A percentile compares a stretch with the other conserved stretches of the same genome.
Evolutionary conservation across 2,888 invertebrate species (phyloP).

Genomic region (Fabriciana adippe): DNA sequence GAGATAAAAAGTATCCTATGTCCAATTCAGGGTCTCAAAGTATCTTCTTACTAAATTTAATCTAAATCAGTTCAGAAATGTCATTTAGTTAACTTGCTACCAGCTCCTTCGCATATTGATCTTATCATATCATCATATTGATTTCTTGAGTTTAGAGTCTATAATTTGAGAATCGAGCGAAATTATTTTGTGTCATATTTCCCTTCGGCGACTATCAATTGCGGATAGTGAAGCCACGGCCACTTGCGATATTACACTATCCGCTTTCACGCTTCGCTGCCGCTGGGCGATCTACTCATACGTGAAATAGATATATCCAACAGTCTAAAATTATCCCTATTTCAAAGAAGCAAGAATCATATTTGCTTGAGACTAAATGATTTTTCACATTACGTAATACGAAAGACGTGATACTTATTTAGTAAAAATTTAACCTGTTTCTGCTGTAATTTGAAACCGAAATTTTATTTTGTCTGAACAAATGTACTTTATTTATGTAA

Average conservation of each 20-base stretch:
- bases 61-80: too few relatives aligned
- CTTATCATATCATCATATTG: too few relatives aligned
- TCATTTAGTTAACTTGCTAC: too few relatives aligned
- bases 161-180: too few relatives aligned
- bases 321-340: slow-evolving; percentile 24
- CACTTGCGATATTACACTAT: slow-evolving; percentile 39
- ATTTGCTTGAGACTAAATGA: neutral
- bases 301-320: slow-evolving; percentile 39
- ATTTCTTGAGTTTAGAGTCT: too few relatives aligned
- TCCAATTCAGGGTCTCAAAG: too few relatives aligned
- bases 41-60: too few relatives aligned
- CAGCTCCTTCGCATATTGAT: too few relatives aligned
- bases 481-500: neutral
- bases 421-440: slow-evolving; percentile 25
- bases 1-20: too few relatives aligned
- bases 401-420: slow-evolving; percentile 28
- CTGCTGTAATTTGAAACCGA: slow-evolving; percentile 22
- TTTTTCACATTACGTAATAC: slow-evolving; percentile 18
- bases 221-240: slow-evolving; percentile 22
- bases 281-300: slow-evolving; percentile 41
- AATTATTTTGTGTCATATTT: too few relatives aligned
- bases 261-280: slow-evolving; percentile 45
- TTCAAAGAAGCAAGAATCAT: neutral
- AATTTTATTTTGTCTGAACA: neutral
- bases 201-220: neutral